Conservation (phyloP, 1,140 invertebrate species). For the Brachionus paranguensis region DNA sequence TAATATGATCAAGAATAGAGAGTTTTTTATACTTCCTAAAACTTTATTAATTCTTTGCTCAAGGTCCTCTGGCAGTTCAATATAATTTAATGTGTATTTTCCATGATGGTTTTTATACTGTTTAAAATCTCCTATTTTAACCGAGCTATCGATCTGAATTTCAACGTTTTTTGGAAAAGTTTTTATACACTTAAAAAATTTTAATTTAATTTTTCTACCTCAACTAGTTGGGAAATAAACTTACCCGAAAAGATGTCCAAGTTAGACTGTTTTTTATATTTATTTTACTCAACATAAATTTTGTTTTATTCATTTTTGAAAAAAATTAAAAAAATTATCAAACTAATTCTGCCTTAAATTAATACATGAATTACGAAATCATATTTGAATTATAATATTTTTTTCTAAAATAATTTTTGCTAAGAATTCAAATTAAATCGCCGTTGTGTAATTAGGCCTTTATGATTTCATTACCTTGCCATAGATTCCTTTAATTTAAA, state of each 20-base stretch:
- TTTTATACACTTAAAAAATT: background rate
- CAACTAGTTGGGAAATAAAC: background rate
- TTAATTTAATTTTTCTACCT: background rate
- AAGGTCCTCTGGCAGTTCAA: background rate
- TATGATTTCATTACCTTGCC: no score
- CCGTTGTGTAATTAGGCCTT: background rate
- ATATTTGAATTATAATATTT: background rate
- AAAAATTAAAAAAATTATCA: background rate
- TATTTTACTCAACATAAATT: background rate
- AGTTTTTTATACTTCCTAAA: background rate
- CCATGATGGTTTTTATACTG: slow-evolving; percentile 23
- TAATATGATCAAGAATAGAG: no score
- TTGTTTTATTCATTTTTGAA: background rate
- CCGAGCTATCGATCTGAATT: background rate
- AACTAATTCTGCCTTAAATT: background rate
- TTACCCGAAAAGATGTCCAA: background rate
- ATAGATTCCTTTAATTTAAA: no score
- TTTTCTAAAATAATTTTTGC: background rate
- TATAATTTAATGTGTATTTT: background rate
- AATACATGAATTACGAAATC: background rate
- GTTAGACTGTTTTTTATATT: background rate
- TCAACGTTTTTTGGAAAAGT: slow-evolving; percentile 4
- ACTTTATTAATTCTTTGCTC: slow-evolving; percentile 15
- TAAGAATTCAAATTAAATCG: background rate
- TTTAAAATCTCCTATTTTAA: background rate